These are phyloP conservation scores for Echinops telfairi DNA, from an alignment of 2,113 vertebrate genomes.

Conservation along the genomic window DNA sequence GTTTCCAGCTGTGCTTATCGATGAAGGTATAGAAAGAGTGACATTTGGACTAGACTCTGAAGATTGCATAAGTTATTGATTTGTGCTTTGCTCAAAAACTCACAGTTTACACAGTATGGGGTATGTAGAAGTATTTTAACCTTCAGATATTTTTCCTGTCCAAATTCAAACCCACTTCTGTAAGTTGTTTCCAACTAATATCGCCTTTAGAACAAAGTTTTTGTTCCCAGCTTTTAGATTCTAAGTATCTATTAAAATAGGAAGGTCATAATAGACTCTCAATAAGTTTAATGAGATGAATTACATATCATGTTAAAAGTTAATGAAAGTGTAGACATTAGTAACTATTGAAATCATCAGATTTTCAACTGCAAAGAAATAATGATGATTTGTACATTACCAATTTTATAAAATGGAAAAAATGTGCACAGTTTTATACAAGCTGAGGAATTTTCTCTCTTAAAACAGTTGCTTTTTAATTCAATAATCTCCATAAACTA, in stretches of 20 bases:
- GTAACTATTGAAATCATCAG: conserved; percentile 35
- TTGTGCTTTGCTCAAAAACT: neutral
- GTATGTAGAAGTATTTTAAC: neutral
- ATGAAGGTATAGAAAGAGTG: neutral
- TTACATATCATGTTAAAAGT: conserved; percentile 39
- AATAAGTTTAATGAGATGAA: conserved; percentile 22
- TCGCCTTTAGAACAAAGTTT: neutral
- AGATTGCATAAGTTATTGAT: neutral
- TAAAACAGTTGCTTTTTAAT: conserved; percentile 17
- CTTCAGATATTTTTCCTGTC: neutral
- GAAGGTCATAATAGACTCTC: neutral
- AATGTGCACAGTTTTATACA: conserved; percentile 26
- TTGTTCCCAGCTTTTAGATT: neutral
- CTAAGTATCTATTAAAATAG: neutral
- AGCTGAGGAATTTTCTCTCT: neutral
- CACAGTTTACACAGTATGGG: neutral
- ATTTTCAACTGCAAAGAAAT: conserved; percentile 38
- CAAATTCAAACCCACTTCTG: neutral
- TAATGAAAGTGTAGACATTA: neutral
- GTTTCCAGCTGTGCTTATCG: neutral
- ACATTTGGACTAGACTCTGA: neutral
- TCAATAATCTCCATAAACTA: neutral
- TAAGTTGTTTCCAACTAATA: neutral
- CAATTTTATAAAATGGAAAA: conserved; percentile 25
- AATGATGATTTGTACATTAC: conserved; percentile 10